Evolutionary conservation across 2,113 vertebrate genomes (phyloP).

Genomic region (Noctilio leporinus): DNA sequence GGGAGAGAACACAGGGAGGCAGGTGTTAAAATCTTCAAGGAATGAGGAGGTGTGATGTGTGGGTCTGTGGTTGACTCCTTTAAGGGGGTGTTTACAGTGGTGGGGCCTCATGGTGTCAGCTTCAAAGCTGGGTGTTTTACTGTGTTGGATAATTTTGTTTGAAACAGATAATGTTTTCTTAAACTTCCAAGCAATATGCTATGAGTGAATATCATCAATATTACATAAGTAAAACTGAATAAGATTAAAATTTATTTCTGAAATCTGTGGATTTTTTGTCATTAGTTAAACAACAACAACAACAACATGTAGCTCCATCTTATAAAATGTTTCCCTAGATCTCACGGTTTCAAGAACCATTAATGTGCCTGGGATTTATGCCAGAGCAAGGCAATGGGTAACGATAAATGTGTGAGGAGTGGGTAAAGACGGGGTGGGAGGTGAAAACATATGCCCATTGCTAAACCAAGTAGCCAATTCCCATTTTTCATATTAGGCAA

Average conservation of each 20-base stretch:
- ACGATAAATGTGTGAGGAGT: not conserved
- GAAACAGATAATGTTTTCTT: not conserved
- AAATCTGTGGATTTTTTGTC: not conserved
- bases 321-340: not conserved
- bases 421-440: not conserved
- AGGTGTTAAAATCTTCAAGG: constrained; percentile 19
- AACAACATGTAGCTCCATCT: not conserved
- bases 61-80: not conserved
- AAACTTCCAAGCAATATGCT: not conserved
- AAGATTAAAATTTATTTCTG: not conserved
- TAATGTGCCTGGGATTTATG: not conserved
- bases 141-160: not conserved
- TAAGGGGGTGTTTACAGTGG: not conserved
- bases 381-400: not conserved
- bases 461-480: not conserved
- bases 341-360: not conserved
- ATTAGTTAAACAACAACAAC: not conserved
- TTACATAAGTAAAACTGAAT: not conserved
- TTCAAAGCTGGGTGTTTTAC: not conserved
- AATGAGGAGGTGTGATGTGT: not conserved
- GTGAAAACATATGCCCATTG: not conserved
- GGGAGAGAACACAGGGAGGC: not conserved
- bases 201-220: not conserved
- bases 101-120: not conserved
- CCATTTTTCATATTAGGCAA: not conserved